Base-by-base conservation (phyloP, 2,888 invertebrate species). In the Macaria notata region DNA sequence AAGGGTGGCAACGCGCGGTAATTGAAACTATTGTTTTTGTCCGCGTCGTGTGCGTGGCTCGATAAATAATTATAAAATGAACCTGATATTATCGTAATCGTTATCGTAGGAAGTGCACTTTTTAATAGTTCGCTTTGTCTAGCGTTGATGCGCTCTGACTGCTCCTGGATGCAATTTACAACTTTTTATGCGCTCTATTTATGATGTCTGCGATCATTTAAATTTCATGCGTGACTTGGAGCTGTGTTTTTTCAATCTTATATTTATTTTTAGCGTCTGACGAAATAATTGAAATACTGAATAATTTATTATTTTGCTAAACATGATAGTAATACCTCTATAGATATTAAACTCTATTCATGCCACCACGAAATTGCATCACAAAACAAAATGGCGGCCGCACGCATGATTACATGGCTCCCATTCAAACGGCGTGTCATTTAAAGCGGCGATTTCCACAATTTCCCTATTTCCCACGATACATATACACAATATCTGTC, bases 391-490 rank as follows among this genome's bases (percentile, higher is more conserved):
- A 57, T 59, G 59, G 59, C 59, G 49, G 62, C 59, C 44, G 62
- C 61, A 64, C 67, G 67, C 65, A 60, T 65, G 65, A 67, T 67
- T 67, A 67, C 66, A 62, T 56, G 61, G 46, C 59, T 56, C 58
- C 54, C 63, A 65, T 63, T 66, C 68, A 68, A 65, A 65, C 68
- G 52, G 62, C 56, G 54, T 69, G 69, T 71, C 69, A 70, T 71
- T 71, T 68, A 61, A 65, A 59, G 63, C 58, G 54, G 61, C 62
- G 64, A 62, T 69, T 69, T 69, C 67, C 65, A 67, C 62, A 59
- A 69, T 71, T 71, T 69, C 65, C 70, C 67, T 59, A 66, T 64
- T 71, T 70, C 70, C 66, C 69, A 70, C 69, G 69, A 60, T 65
- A 66, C 62, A 66, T 51, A 68, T 66, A 59, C 54, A 60, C 53